Evolutionary conservation across 2,888 invertebrate species (phyloP), one percentile per base, ranked within the genome.

Genomic region (Mythimna lalbum): DNA sequence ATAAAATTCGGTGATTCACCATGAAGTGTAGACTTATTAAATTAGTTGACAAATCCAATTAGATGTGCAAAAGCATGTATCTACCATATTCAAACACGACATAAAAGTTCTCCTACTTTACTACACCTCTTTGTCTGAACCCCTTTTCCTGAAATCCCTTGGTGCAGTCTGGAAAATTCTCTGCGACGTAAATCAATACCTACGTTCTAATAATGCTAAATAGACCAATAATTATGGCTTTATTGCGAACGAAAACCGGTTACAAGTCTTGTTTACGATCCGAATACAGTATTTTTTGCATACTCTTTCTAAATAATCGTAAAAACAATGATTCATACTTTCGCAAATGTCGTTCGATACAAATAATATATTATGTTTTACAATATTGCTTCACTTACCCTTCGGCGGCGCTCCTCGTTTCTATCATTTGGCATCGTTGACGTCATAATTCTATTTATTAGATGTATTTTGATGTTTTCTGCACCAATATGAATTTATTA

Each of bases 351-450:
- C 47, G 52, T 39, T 39, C 33, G 56, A 27, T 66, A 50, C 36
- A 47, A 50, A 27, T 63, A 65, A 63, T 62, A 21, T 63, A 63
- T 39, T 63, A 39, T 19, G 7, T 62, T 36, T 53, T 23, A 62
- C 49, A 64, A 33, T 50, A 67, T 62, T 64, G 10, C 0, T 53
- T 31, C 14, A 85, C 93, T 90, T 87, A 96, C 96, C 90, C 96
- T 91, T 67, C 96, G 95, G 67, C 96, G 94, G 53, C 96, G 93
- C 84, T 96, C 96, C 63, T 95, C 95, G 66, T 93, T 96, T 80
- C 92, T 92, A 78, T 94, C 96, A 53, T 89, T 90, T 47, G 95
- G 92, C 80, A 93, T 78, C 23, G 95, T 91, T 47, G 95, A 93
- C 66, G 95, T 92, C 95, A 95, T 88, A 52, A 73, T 75, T 61